Evolutionary conservation across 2,888 invertebrate species (phyloP), one percentile per base, ranked within the genome.

Genomic region (Chydorus sphaericus): DNA sequence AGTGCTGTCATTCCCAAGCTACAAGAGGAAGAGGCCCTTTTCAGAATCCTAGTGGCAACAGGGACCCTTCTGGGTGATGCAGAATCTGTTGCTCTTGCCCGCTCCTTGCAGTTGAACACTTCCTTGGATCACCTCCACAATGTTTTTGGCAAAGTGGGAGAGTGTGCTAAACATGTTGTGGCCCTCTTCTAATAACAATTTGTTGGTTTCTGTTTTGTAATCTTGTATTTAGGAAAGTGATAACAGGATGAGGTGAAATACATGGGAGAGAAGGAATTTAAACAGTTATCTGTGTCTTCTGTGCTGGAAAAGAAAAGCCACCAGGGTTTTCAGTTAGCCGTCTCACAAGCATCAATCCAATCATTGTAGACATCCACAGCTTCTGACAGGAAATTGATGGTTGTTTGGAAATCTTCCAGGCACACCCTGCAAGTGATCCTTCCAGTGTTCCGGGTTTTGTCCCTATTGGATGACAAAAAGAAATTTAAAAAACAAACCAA

Each of bases 321-420:
- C 16, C 14, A n/a, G 26, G 7, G 20, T 16, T 8, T 58, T 75
- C 71, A 82, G 71, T 92, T 98, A 56, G 94, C 96, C 64, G 77
- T 81, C 77, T 98, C 97, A 73, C 97, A 98, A 1, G 96, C 97
- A 76, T 98, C 97, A 59, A 98, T 94, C 97, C 97, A 98, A 70
- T 97, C 96, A 72, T 96, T 94, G 70, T 97, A 98, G 16, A 98
- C 97, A 76, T 98, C 98, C 62, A 98, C 83, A 6, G 97, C 86
- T 70, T 98, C 97, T 8, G 96, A 94, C 58, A 98, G 75, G 66
- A 91, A 88, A 73, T 94, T 96, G 62, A 97, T 93, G 30, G 84
- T 83, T 1, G 96, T 92, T 70, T 97, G 96, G 72, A 90, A 97
- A 67, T 92, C 93, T 74, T 98, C 97, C 66, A 90, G 71, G 67